phyloP scores from a whole-genome alignment of 2,888 invertebrate genomes.

The Cancer borealis region DNA sequence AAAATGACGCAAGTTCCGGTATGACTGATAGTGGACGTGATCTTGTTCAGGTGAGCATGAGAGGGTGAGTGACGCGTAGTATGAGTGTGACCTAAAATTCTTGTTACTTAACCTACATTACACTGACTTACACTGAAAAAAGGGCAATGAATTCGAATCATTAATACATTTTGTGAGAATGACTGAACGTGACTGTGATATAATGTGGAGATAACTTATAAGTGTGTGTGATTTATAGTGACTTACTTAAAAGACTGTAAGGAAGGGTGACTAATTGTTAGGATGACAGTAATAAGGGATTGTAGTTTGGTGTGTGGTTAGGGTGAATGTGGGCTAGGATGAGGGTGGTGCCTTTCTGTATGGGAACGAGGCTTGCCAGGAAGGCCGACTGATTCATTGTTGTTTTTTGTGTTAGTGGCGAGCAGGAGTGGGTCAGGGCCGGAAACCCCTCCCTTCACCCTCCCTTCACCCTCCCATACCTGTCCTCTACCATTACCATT shows the following conservation, averaged over 20 bases:
- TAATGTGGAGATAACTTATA: background rate
- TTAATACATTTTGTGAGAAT: background rate
- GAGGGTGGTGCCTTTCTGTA: background rate
- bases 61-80: background rate
- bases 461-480: background rate
- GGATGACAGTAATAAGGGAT: background rate
- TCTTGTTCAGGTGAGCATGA: background rate
- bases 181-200: background rate
- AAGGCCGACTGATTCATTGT: background rate
- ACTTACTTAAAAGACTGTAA: background rate
- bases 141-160: background rate
- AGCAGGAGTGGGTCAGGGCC: constrained; percentile 4
- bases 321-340: background rate
- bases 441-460: background rate
- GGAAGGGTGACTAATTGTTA: background rate
- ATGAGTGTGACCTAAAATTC: background rate
- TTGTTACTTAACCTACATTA: too few relatives aligned
- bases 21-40: background rate
- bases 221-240: background rate
- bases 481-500: constrained; percentile 4
- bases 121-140: too few relatives aligned
- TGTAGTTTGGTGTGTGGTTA: background rate
- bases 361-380: background rate
- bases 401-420: background rate
- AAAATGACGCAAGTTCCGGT: background rate